Evolutionary conservation across 2,797 vertebrate genomes (phyloP), one percentile per base, ranked within the genome.

Genomic region (Melanotaenia nigrans): DNA sequence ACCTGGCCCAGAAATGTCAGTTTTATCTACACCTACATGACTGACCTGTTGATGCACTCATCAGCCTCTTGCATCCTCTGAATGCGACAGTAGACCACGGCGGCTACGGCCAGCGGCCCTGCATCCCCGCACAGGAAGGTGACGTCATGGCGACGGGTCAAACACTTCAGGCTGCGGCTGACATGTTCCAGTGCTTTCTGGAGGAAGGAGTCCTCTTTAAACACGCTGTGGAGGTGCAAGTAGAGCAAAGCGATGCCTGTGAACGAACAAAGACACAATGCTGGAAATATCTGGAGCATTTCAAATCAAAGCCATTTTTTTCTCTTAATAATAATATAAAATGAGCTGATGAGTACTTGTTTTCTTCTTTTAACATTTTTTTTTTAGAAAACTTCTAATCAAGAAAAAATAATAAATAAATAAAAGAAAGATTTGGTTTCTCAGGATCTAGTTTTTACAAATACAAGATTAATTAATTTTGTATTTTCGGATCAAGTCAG

Each of bases 91-190:
- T 95, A 96, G 18, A 97, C 74, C 1, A 96, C 97, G 0, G 97
- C 95, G 1, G 96, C 97, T 33, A 97, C 90, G 0, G 98, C 97
- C 82, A 98, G 91, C 0, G 97, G 97, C 2, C 98, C 98, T 0
- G 96, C 92, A 0, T 97, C 97, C 0, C 98, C 98, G 0, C 98
- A 99, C 18, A 99, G 90, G 88, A 99, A 99, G 32, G 97, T 99
- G 86, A 97, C 94, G 49, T 95, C 95, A 71, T 93, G 93, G 61
- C 93, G 95, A 2, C 90, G 94, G 12, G 95, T 96, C 90, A 97
- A 38, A 65, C 92, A 94, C 72, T 78, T 95, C 71, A 99, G 94
- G 73, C 96, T 96, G 84, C 84, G 96, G 90, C 90, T 95, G 25
- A 95, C 92, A 0, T 98, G 93, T 7, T 96, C 93, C 0, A 95